Evolutionary conservation across 2,888 invertebrate genomes (phyloP).

Genomic region (Drosophila parthenogenetica): DNA sequence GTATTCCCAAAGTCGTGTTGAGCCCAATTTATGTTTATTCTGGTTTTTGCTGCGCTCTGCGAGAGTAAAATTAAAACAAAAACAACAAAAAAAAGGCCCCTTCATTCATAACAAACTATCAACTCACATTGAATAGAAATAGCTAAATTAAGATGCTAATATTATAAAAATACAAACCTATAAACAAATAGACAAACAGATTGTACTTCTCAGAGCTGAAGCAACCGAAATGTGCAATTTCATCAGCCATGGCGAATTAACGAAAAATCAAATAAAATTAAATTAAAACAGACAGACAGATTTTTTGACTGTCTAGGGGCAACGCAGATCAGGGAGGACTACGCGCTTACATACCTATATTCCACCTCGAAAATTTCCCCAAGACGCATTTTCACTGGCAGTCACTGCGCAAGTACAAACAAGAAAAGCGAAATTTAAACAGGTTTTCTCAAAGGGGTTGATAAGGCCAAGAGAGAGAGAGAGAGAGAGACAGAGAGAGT

Average conservation of each 20-base stretch:
- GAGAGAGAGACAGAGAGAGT: not conserved
- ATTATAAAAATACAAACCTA: conserved; percentile 19
- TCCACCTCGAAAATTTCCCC: conserved; percentile 28
- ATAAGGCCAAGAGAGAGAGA: conserved; percentile 33
- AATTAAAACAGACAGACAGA: not conserved
- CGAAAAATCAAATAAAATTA: conserved; percentile 23
- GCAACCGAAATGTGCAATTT: conserved; percentile 70
- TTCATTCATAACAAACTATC: conserved; percentile 70
- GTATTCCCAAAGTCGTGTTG: conserved; percentile 16
- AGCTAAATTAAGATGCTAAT: conserved; percentile 52
- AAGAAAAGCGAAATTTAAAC: conserved; percentile 43
- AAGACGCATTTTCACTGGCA: conserved; percentile 65
- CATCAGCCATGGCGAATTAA: conserved; percentile 61
- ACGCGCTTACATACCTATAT: conserved; percentile 22
- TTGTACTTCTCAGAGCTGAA: conserved; percentile 26
- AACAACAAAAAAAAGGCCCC: conserved; percentile 5
- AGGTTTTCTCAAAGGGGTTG: conserved; percentile 51
- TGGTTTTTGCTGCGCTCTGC: not conserved
- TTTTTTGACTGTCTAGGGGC: not conserved
- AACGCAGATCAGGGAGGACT: not conserved
- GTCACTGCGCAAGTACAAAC: conserved; percentile 69
- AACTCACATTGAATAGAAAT: conserved; percentile 33
- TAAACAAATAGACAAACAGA: conserved; percentile 9
- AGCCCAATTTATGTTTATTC: conserved; percentile 6
- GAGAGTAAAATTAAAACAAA: not conserved